Conservation (phyloP, 1,140 invertebrate genomes). For the Octopus sinensis region DNA sequence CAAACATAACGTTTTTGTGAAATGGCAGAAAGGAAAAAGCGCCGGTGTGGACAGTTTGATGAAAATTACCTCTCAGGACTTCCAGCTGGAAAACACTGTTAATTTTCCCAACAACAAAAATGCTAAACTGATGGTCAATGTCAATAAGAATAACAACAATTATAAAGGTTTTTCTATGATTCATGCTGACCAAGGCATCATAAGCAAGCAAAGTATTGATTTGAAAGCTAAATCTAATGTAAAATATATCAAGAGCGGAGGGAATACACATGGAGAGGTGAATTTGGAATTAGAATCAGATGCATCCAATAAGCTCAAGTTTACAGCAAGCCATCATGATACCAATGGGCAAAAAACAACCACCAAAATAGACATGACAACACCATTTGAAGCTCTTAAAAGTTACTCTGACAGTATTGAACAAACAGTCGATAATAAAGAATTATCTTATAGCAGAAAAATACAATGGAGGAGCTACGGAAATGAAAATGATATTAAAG, state of each 20-base stretch:
- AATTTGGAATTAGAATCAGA: background rate
- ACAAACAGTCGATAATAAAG: background rate
- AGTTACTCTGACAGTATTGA: background rate
- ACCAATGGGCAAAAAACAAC: background rate
- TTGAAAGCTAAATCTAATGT: background rate
- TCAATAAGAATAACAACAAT: background rate
- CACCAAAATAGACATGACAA: background rate
- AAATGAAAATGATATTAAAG: background rate
- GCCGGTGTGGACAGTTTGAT: background rate
- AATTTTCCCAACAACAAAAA: background rate
- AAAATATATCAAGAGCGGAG: background rate
- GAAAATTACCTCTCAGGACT: background rate
- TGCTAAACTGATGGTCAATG: background rate
- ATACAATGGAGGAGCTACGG: background rate
- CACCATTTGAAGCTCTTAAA: constrained; percentile 4
- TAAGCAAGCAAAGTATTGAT: background rate
- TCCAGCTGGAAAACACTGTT: background rate
- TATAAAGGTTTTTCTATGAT: background rate
- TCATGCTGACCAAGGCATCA: background rate
- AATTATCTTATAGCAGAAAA: background rate
- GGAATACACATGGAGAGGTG: background rate
- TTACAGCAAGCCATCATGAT: background rate
- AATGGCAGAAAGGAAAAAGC: background rate
- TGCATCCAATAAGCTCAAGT: background rate
- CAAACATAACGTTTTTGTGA: background rate